These are phyloP conservation scores for Liposcelis brunnea DNA, from an alignment of 2,888 invertebrate species.

Conservation along the genomic window DNA sequence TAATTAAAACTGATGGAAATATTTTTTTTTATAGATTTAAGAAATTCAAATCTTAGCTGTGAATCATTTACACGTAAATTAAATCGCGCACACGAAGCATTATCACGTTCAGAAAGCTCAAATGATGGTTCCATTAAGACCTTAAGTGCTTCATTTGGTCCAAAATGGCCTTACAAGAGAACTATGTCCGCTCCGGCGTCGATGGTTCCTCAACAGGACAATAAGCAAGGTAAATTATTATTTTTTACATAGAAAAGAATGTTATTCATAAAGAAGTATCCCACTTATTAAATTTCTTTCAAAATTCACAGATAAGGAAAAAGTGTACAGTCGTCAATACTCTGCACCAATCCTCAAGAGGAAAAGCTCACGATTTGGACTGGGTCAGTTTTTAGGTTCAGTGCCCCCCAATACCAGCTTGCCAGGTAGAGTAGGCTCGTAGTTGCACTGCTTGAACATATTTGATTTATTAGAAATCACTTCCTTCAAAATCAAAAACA, in stretches of 20 bases:
- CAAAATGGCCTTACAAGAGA: slow-evolving; percentile 88
- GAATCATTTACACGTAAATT: slow-evolving; percentile 75
- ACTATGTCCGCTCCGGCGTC: slow-evolving; percentile 87
- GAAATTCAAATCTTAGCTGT: slow-evolving; percentile 73
- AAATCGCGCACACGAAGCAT: slow-evolving; percentile 73
- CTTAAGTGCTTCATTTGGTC: slow-evolving; percentile 71
- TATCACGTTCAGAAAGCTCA: slow-evolving; percentile 54
- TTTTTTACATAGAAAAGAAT: background rate
- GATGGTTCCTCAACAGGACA: slow-evolving; percentile 56
- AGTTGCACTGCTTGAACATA: background rate
- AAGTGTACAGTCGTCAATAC: slow-evolving; percentile 77
- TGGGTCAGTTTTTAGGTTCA: slow-evolving; percentile 62
- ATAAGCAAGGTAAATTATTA: slow-evolving; percentile 32
- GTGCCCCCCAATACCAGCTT: slow-evolving; percentile 35
- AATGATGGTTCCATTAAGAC: slow-evolving; percentile 47
- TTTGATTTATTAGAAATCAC: no score
- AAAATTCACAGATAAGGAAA: slow-evolving; percentile 51
- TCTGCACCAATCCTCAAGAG: slow-evolving; percentile 89
- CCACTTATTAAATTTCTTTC: background rate
- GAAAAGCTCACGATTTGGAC: slow-evolving; percentile 79
- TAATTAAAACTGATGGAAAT: background rate
- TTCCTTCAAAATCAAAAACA: no score
- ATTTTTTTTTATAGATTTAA: slow-evolving; percentile 45
- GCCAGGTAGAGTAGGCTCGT: slow-evolving; percentile 31
- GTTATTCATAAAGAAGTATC: slow-evolving; percentile 9